These are phyloP conservation scores for Leucozona laternaria DNA, from an alignment of 2,888 invertebrate species.

Conservation along the genomic window DNA sequence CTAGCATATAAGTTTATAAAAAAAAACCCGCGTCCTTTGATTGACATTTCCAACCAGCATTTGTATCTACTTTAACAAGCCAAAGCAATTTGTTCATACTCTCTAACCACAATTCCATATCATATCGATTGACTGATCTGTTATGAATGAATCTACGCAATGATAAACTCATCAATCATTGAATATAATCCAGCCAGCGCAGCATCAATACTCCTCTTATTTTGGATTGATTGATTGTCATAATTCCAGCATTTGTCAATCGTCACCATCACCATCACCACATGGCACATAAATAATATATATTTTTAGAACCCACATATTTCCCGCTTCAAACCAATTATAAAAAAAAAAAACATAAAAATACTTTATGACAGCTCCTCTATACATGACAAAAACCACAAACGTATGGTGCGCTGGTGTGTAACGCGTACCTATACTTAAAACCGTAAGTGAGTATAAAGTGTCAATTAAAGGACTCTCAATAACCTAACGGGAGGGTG, in stretches of 20 bases:
- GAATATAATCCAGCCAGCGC: conserved; percentile 14
- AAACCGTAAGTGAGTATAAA: conserved; percentile 18
- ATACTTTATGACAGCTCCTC: conserved; percentile 36
- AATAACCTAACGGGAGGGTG: conserved; percentile 25
- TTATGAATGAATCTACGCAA: not conserved
- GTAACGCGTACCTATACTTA: not conserved
- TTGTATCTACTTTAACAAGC: not conserved
- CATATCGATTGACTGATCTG: not conserved
- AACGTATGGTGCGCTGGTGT: conserved; percentile 3
- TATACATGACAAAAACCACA: conserved; percentile 45
- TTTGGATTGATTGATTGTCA: conserved; percentile 33
- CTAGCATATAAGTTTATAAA: too few species aligned
- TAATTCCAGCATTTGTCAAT: conserved; percentile 37
- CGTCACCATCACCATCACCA: not conserved
- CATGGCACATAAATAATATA: not conserved
- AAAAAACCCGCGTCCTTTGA: too few species aligned
- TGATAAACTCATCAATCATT: conserved; percentile 27
- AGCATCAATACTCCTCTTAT: not conserved
- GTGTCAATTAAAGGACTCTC: conserved; percentile 67
- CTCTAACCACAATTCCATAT: not conserved
- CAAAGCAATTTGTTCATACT: not conserved
- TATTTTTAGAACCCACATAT: conserved; percentile 22
- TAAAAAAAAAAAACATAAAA: conserved; percentile 8
- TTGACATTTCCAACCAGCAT: not conserved
- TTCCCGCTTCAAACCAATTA: conserved; percentile 34